Evolutionary conservation across 2,797 vertebrate genomes (phyloP), one percentile per base, ranked within the genome.

Genomic region (Rhinophrynus dorsalis): DNA sequence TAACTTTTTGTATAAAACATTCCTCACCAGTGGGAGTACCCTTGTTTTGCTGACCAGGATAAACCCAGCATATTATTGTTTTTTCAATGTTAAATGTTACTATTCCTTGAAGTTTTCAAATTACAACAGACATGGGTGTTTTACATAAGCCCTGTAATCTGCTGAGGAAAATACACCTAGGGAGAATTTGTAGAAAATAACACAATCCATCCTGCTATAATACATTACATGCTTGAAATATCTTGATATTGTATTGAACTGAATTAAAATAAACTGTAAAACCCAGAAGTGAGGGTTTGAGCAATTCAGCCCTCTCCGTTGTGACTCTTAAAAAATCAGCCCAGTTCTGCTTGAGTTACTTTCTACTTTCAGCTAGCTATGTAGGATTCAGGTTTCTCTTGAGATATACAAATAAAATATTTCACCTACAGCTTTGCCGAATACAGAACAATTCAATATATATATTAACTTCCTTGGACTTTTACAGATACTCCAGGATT

Each of bases 261-360:
- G 57, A 52, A 23, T 52, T 68, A 42, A 61, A 68, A 38, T 68
- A 54, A 61, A 62, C 37, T 35, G 37, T 17, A 62, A 56, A 54
- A n/a, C 29, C 38, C 50, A 35, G 38, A 62, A 17, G 47, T 33
- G 13, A 32, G 67, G 29, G 17, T 27, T 59, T 29, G 26, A 61
- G 27, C 26, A 44, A 61, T 44, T 52, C 45, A 69, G 26, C 52
- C 12, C n/a, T 40, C 3, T 35, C 56, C 65, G 48, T 58, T 47
- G 65, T 68, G 65, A 26, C 57, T 52, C 35, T 40, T 68, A 61
- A 69, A 67, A 52, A 69, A 26, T 24, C 52, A 69, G 44, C 35
- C 52, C 52, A 69, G 67, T 44, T 61, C 47, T 52, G 47, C 57
- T 54, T 61, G 11, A 69, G 26, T 61, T 69, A 23, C 57, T 69